Conservation (phyloP, 2,888 invertebrate genomes). For the Aporophyla lueneburgensis region DNA sequence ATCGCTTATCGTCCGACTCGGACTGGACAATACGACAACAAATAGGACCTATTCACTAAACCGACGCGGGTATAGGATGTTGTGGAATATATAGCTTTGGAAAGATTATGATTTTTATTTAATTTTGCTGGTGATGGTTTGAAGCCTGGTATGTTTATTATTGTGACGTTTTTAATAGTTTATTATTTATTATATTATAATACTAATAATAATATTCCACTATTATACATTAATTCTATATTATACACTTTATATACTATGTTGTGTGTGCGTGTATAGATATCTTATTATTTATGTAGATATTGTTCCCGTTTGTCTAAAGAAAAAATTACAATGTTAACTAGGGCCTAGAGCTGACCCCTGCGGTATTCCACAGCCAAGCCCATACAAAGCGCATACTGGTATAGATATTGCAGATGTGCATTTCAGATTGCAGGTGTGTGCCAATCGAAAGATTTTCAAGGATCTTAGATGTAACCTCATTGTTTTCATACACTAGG, state of each 20-base stretch:
- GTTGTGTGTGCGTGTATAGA: too few relatives aligned
- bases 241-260: too few relatives aligned
- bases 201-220: too few relatives aligned
- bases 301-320: not conserved
- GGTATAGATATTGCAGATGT: not conserved
- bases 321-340: not conserved
- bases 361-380: not conserved
- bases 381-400: not conserved
- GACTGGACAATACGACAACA: conserved; percentile 61
- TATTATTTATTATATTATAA: too few relatives aligned
- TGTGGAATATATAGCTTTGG: not conserved
- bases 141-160: too few relatives aligned
- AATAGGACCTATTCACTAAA: conserved; percentile 58
- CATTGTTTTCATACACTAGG: too few relatives aligned
- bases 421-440: not conserved
- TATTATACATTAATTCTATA: too few relatives aligned
- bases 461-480: not conserved
- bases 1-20: conserved; percentile 60
- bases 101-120: not conserved
- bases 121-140: not conserved
- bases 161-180: too few relatives aligned
- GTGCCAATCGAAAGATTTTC: not conserved
- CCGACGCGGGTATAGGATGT: conserved; percentile 42
- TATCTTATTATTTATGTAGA: not conserved
- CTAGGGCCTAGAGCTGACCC: not conserved